Conservation (phyloP, 2,797 vertebrate genomes). For the Tympanoctomys barrerae region DNA sequence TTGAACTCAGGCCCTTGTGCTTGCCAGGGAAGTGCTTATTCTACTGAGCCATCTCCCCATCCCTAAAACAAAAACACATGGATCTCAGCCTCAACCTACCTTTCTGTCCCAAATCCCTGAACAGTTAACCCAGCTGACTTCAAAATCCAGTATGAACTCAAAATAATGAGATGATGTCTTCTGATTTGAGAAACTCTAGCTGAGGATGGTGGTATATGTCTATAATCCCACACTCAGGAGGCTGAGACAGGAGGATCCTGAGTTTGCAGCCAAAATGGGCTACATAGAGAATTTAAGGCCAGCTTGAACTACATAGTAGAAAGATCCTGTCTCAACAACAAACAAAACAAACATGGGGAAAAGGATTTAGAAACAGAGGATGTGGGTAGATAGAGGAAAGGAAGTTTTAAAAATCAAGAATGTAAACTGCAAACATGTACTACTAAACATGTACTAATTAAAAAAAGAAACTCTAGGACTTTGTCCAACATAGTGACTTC, state of each 20-base stretch:
- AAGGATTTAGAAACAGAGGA: neutral
- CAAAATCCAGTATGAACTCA: neutral
- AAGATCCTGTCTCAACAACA: neutral
- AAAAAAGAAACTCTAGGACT: constrained; percentile 41
- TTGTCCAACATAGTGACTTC: neutral
- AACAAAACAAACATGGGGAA: neutral
- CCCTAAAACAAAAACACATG: neutral
- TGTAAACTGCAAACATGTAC: neutral
- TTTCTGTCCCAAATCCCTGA: neutral
- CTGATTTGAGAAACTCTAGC: constrained; percentile 10
- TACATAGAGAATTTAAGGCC: neutral
- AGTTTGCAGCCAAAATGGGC: neutral
- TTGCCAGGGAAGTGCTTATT: no score
- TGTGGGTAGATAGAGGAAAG: neutral
- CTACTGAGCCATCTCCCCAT: no score
- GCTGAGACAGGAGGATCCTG: neutral
- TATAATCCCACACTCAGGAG: neutral
- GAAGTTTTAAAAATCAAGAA: neutral
- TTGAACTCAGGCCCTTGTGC: no score
- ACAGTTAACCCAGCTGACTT: neutral
- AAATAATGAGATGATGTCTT: constrained; percentile 13
- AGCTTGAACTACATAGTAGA: neutral
- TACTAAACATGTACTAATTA: neutral
- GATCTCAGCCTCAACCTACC: neutral
- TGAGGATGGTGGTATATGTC: neutral